Conservation (phyloP, 64 coral and sea anemone species). For the Montipora cactus region DNA sequence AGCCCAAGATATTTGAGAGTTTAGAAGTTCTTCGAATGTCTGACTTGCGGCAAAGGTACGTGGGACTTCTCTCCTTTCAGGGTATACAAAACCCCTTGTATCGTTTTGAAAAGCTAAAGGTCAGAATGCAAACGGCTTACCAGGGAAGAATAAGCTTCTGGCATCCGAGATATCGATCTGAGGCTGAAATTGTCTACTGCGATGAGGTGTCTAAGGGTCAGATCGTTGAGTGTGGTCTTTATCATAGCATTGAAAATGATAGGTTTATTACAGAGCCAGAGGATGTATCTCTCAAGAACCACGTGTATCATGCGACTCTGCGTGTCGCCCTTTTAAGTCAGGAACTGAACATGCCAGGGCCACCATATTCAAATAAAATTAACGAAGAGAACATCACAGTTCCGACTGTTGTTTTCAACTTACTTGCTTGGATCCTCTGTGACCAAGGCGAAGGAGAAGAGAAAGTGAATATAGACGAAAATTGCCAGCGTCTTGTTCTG, state of each 20-base stretch:
- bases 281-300: conserved; percentile 28
- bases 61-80: not conserved
- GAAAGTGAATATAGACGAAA: too few species aligned
- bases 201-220: conserved; percentile 56
- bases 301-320: too few species aligned
- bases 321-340: conserved; percentile 23
- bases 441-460: too few species aligned
- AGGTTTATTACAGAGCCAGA: conserved; percentile 1
- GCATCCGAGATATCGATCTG: conserved; percentile 47
- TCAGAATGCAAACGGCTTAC: conserved; percentile 35
- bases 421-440: conserved; percentile 13
- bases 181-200: conserved; percentile 44
- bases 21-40: conserved; percentile 21
- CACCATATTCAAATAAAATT: conserved; percentile 16
- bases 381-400: conserved; percentile 30
- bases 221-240: conserved; percentile 44
- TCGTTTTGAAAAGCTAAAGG: conserved; percentile 56
- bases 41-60: conserved; percentile 35
- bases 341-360: conserved; percentile 10
- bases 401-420: conserved; percentile 46
- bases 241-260: too few species aligned
- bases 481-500: not conserved
- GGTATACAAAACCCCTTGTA: conserved; percentile 30
- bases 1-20: too few species aligned
- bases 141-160: conserved; percentile 54